Evolutionary conservation across 2,888 invertebrate genomes (phyloP).

Genomic region (Eurytoma californica): DNA sequence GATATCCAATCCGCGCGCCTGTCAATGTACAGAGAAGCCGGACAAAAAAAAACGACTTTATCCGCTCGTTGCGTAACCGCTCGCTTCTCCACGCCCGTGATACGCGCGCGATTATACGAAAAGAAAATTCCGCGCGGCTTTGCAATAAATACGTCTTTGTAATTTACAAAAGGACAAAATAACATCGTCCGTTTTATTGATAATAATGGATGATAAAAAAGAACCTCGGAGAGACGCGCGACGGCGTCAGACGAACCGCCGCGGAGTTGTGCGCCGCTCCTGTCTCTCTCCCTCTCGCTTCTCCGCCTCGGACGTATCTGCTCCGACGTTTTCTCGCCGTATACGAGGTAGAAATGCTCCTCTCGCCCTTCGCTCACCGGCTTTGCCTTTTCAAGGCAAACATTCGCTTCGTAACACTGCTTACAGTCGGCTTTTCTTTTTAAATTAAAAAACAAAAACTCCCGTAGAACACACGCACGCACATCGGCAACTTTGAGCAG

Average conservation of each 20-base stretch:
- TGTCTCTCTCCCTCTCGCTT: constrained; percentile 9
- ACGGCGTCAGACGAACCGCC: background rate
- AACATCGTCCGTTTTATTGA: background rate
- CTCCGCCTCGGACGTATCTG: constrained; percentile 6
- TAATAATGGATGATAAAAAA: too few relatives aligned
- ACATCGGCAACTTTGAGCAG: too few relatives aligned
- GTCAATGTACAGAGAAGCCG: background rate
- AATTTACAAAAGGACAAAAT: constrained; percentile 41
- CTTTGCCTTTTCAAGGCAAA: constrained; percentile 19
- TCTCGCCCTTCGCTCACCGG: background rate
- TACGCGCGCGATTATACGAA: constrained; percentile 15
- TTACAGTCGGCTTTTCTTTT: background rate
- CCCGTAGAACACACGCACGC: too few relatives aligned
- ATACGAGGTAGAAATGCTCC: constrained; percentile 11
- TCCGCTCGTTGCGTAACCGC: constrained; percentile 24
- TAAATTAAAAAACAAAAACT: too few relatives aligned
- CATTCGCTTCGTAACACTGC: constrained; percentile 1
- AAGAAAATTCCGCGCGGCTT: constrained; percentile 14
- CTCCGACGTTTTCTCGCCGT: constrained; percentile 15
- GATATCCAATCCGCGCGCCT: too few relatives aligned
- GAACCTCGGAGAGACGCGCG: constrained; percentile 11
- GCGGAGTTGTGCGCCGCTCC: too few relatives aligned
- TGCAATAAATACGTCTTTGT: constrained; percentile 38
- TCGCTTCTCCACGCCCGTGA: constrained; percentile 17
- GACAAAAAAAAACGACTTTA: background rate